Base-by-base conservation (phyloP, 2,797 vertebrate genomes). In the Jordanella pulchra region DNA sequence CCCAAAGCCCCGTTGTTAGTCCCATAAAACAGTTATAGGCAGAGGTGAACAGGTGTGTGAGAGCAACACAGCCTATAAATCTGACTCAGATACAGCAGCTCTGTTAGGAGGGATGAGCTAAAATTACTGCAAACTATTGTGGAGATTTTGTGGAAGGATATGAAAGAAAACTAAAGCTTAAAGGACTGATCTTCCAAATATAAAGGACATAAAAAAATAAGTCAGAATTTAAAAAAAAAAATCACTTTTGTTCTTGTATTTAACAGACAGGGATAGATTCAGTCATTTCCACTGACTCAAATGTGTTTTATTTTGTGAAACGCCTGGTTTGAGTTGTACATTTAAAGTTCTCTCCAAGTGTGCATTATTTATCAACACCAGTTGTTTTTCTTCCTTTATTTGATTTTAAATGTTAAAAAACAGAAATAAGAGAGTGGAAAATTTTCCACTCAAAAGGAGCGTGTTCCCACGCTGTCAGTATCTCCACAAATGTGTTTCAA, bases 391-490 rank as follows among this genome's bases (percentile, higher is more conserved):
- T 23, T 15, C 14, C 9, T 53, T 45, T 10, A 51, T 35, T 30
- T 67, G 35, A 12, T 21, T 67, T 4, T 63, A 48, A 54, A 67
- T 69, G 27, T 35, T 7, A 42, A 27, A 17, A 69, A 69, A 60
- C 12, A 32, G 18, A 27, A 28, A 28, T 7, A 32, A 2, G 17
- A 67, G 27, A 48, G 17, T 44, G 15, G 21, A 61, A 12, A 45
- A 12, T 35, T 60, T 14, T 44, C 23, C 25, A 3, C 32, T 44
- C 42, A 76, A 61, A 30, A 4, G 27, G 25, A 65, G 73, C 50
- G 15, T 17, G 51, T 77, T 69, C 66, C 47, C 74, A 50, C 39
- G 61, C 78, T 70, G 27, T 70, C 54, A 71, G 44, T 53, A 21
- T 21, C 42, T 45, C 14, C 2, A 48, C 28, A 28, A 74, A 61